Base-by-base conservation (phyloP, 2,888 invertebrate species). In the Leptinotarsa rubiginosa region DNA sequence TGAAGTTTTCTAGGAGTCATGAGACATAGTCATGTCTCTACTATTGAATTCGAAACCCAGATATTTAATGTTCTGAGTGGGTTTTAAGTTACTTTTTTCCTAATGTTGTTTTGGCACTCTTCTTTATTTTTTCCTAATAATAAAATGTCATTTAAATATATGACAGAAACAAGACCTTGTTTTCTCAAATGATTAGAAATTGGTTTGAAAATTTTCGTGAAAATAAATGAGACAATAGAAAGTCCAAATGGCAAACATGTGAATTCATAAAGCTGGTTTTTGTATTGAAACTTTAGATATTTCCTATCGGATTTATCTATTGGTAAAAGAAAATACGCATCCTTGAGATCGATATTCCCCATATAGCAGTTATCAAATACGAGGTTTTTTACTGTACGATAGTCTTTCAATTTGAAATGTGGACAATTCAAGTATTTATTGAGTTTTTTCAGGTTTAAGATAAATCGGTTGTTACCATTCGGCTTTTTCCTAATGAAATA, bases 271-370 rank as follows among this genome's bases (percentile, higher is more conserved):
- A 52, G 52, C 18, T 52, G 7, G 18, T 16, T n/a, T n/a, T n/a
- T n/a, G 18, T 52, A 52, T 52, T 18, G 52, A 52, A 52, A 18
- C 18, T 52, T 52, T n/a, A 52, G 52, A 52, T 52, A 52, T 52
- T 18, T 52, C 18, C 18, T 4, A n/a, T 16, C 49, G 59, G 16
- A 67, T 66, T 13, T 67, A 67, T 49, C 47, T 47, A 67, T 22
- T 13, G 67, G 49, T n/a, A 67, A 20, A 13, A 49, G 12, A 47
- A 67, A 67, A 50, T 67, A 67, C 3, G 50, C 67, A 16, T 67
- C 67, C 18, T 67, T 67, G 13, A 67, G 49, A n/a, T 47, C 67
- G 2, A 67, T 67, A n/a, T 49, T 47, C 18, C n/a, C 67, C 49
- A 66, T 66, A 13, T 20, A 41, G 49, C 12, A 47, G 16, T 47